A percentile compares a stretch with the other conserved stretches of the same genome.
Evolutionary conservation across 2,888 invertebrate species (phyloP).

Genomic region (Apocheima hispidaria): DNA sequence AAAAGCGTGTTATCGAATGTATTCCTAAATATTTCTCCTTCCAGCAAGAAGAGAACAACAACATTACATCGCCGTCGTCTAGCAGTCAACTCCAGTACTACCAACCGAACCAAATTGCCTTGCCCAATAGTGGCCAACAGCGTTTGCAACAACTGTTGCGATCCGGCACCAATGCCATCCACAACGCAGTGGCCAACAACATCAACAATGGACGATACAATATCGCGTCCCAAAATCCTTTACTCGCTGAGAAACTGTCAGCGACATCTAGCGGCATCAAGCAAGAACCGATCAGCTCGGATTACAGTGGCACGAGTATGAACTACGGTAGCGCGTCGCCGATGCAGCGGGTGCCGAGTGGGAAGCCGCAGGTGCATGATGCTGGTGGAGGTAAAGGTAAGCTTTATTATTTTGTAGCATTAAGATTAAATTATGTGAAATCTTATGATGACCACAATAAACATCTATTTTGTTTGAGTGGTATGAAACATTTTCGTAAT

Average conservation of each 20-base stretch:
- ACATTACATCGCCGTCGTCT: conserved; percentile 77
- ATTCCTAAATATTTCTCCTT: conserved; percentile 47
- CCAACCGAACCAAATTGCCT: conserved; percentile 70
- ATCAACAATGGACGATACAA: conserved; percentile 89
- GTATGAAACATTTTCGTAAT: not conserved
- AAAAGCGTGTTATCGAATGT: not conserved
- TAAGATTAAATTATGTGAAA: conserved; percentile 16
- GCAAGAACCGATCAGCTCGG: conserved; percentile 82
- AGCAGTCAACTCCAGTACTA: conserved; percentile 80
- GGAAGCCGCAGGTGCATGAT: conserved; percentile 83
- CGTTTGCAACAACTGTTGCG: conserved; percentile 77
- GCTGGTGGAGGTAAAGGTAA: conserved; percentile 86
- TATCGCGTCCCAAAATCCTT: conserved; percentile 94
- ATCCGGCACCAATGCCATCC: conserved; percentile 80
- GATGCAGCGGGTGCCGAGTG: conserved; percentile 84
- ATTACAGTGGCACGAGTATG: conserved; percentile 82
- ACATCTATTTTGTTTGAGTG: not conserved
- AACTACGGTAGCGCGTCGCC: conserved; percentile 82
- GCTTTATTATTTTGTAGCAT: conserved; percentile 50
- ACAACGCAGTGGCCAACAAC: conserved; percentile 76
- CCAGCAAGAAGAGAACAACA: conserved; percentile 86
- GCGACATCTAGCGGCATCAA: conserved; percentile 90
- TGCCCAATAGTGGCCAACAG: conserved; percentile 78
- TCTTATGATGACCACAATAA: not conserved
- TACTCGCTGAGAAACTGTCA: conserved; percentile 93